phyloP scores from a whole-genome alignment of 2,888 invertebrate species.

The Girardia tigrina region DNA sequence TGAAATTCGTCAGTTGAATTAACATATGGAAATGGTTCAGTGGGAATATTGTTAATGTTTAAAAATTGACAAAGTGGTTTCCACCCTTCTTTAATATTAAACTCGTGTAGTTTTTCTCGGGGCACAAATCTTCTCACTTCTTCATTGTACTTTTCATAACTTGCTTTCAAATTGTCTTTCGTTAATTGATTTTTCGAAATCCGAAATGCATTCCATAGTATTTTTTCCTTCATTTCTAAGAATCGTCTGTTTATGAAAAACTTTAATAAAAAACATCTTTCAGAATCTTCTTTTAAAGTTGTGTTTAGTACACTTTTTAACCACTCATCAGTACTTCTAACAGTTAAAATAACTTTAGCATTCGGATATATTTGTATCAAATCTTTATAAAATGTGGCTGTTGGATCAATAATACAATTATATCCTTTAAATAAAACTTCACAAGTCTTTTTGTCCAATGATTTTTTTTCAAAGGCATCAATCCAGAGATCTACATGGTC shows the following conservation, averaged over 20 bases:
- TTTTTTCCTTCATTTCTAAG: neutral
- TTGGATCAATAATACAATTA: constrained; percentile 29
- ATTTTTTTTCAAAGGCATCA: neutral
- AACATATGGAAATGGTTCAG: constrained; percentile 32
- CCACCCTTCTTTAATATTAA: constrained; percentile 35
- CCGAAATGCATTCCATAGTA: neutral
- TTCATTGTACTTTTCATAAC: constrained; percentile 25
- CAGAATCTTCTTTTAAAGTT: too few relatives aligned
- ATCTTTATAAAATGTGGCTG: constrained; percentile 34
- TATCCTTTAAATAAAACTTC: constrained; percentile 21
- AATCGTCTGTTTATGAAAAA: too few relatives aligned
- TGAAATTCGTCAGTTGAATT: constrained; percentile 33
- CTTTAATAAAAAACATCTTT: too few relatives aligned
- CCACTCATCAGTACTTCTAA: constrained; percentile 32
- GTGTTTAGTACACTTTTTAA: constrained; percentile 26
- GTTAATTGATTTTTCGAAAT: neutral
- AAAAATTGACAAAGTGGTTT: constrained; percentile 36
- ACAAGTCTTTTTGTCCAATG: neutral
- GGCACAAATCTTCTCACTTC: constrained; percentile 31
- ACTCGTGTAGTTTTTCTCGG: constrained; percentile 25
- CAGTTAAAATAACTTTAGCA: constrained; percentile 34
- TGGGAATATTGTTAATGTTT: constrained; percentile 13
- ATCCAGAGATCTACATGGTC: constrained; percentile 28
- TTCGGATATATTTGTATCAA: constrained; percentile 36
- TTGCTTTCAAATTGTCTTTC: neutral